Evolutionary conservation across 2,888 invertebrate species (phyloP), one percentile per base, ranked within the genome.

Genomic region (Geotrupes spiniger): DNA sequence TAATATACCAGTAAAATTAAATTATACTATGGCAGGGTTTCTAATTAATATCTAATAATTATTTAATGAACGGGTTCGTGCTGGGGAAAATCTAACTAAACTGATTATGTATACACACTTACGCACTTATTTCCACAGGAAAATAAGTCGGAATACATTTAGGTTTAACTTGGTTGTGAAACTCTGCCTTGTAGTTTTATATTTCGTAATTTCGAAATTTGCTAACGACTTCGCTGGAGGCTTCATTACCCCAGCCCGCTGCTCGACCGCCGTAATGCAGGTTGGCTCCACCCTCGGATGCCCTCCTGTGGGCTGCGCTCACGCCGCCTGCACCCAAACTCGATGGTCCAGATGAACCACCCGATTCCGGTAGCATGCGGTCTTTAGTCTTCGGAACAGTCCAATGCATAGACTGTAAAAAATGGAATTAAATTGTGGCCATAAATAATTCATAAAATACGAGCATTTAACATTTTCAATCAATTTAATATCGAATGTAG

Each of bases 161-260:
- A 27, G 36, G 15, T 11, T 11, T 11, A 29, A 29, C 10, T 33
- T 33, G 33, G 33, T 9, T 14, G 9, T 14, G 33, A 12, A 8
- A 33, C 14, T 14, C 8, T 15, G 11, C 14, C 14, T 14, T 4
- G 12, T 12, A 33, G 9, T 33, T 63, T 88, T 90, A 93, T 70
- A 92, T 92, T 76, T 93, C 92, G 76, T 92, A 92, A 76, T 92
- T 92, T 73, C 91, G 85, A 75, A 91, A 91, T 74, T 91, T 90
- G 73, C 81, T 86, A 29, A 51, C 46, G 63, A 90, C 85, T 69
- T 90, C 89, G 58, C 82, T 83, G 25, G 88, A 85, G 17, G 88
- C 84, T 54, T 89, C 85, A 42, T 83, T 80, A 63, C 84, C 84
- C 80, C 87, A 88, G 50, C 81, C 83, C 37, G 78, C 66, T 2